phyloP scores from a whole-genome alignment of 1,140 invertebrate species.

The Bombus impatiens region DNA sequence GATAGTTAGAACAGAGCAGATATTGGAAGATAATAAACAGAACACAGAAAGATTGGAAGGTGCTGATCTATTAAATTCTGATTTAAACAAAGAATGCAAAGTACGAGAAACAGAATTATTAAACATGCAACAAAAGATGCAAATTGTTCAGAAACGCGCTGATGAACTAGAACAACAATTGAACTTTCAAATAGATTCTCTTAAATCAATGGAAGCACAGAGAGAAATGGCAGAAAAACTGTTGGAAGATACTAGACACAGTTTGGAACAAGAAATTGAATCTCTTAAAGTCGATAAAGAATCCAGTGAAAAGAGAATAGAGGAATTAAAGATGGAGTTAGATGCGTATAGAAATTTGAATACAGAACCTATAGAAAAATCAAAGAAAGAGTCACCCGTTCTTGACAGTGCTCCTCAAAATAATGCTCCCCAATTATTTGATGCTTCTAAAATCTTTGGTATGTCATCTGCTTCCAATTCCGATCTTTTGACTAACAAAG shows the following conservation, averaged over 20 bases:
- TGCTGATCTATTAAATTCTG: slow-evolving; percentile 28
- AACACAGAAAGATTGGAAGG: slow-evolving; percentile 20
- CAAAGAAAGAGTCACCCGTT: slow-evolving; percentile 61
- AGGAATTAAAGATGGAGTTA: slow-evolving; percentile 73
- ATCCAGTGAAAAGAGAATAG: slow-evolving; percentile 49
- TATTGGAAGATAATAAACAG: slow-evolving; percentile 45
- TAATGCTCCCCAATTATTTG: slow-evolving; percentile 64
- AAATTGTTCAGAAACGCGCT: slow-evolving; percentile 48
- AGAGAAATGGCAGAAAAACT: slow-evolving; percentile 36
- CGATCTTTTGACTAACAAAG: slow-evolving; percentile 34
- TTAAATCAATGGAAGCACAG: slow-evolving; percentile 46
- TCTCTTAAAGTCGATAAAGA: slow-evolving; percentile 43
- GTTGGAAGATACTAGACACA: slow-evolving; percentile 47
- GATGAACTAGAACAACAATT: slow-evolving; percentile 26
- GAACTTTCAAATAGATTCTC: not conserved
- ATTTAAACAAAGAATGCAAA: slow-evolving; percentile 50
- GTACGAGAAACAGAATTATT: slow-evolving; percentile 61
- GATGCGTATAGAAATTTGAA: slow-evolving; percentile 76
- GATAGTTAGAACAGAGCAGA: slow-evolving; percentile 74
- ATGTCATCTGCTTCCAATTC: not conserved
- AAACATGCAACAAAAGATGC: slow-evolving; percentile 40
- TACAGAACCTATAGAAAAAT: slow-evolving; percentile 74
- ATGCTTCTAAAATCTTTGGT: slow-evolving; percentile 72
- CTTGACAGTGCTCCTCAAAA: slow-evolving; percentile 33
- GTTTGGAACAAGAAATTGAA: slow-evolving; percentile 61